Base-by-base conservation (phyloP, 2,797 vertebrate genomes). In the Antrozous pallidus region DNA sequence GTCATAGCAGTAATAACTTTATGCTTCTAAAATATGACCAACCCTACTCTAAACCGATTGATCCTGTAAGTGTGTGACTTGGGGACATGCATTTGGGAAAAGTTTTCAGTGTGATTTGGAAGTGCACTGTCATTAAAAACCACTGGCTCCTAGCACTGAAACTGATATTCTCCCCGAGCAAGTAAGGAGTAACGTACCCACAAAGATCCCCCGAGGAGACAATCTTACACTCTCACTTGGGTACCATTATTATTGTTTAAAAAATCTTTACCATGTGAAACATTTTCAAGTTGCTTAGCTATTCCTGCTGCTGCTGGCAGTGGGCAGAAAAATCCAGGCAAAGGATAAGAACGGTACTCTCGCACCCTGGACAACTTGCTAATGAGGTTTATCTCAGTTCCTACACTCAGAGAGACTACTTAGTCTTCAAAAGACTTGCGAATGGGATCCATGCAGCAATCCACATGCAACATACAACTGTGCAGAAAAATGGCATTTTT, bases 401-500 rank as follows among this genome's bases (percentile, higher is more conserved):
- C 49, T 86, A 58, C 6, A 42, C 26, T 81, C 65, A 65, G 47
- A 92, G 22, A 94, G 71, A 91, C 71, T 71, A 93, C 81, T 96
- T 93, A 92, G 74, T 77, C 70, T 63, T 63, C 81, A 85, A 93
- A 94, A 91, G 84, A 90, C 84, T 95, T 93, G 94, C 49, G 75
- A 97, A 95, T 94, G 85, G 80, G 33, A 93, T 75, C 36, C 42
- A 31, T 65, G 81, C 38, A 63, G 73, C 78, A 94, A 83, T 85
- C 70, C 94, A 80, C 85, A 94, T 90, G 84, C 40, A 96, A 96
- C 97, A 90, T 47, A 93, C 88, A 94, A 65, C 84, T 87, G 69
- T 93, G 87, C 84, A 73, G 94, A 94, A 96, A 96, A 96, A 90
- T 90, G 75, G 78, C n/a, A 88, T 90, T 96, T 94, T 93, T 95